phyloP scores from a whole-genome alignment of 2,888 invertebrate species.

The Limnephilus lunatus region DNA sequence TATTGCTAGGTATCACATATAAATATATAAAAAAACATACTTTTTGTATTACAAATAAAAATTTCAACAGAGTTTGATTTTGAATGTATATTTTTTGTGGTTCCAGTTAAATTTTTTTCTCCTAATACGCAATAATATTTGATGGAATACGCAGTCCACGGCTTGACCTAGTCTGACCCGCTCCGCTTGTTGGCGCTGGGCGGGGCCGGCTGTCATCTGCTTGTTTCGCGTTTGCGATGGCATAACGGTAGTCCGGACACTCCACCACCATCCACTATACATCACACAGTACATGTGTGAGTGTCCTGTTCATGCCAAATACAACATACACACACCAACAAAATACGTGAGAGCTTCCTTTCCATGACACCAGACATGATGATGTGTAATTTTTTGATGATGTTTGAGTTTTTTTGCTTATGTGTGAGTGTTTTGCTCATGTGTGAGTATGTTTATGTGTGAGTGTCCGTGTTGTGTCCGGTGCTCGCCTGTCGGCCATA shows the following conservation, averaged over 20 bases:
- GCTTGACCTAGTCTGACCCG: not conserved
- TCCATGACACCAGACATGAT: not conserved
- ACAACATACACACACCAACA: not conserved
- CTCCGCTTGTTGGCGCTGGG: constrained; percentile 52
- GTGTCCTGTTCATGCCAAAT: constrained; percentile 6
- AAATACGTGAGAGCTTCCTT: not conserved
- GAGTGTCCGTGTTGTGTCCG: constrained; percentile 46
- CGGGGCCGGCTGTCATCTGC: constrained; percentile 63
- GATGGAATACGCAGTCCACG: not conserved
- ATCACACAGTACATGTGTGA: not conserved
- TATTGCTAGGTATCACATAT: too few relatives aligned
- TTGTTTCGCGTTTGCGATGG: constrained; percentile 59
- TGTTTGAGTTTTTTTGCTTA: not conserved
- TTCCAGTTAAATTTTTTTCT: not conserved
- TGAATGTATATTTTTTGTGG: not conserved
- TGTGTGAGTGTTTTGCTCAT: not conserved
- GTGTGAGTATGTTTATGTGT: not conserved
- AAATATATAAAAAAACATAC: too few relatives aligned
- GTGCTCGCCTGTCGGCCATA: constrained; percentile 55
- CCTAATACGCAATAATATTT: not conserved
- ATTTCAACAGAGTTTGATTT: not conserved
- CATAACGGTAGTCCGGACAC: constrained; percentile 61
- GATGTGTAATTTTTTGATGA: not conserved
- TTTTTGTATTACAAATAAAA: too few relatives aligned
- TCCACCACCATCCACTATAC: constrained; percentile 46